These are phyloP conservation scores for Limonius californicus DNA, from an alignment of 1,140 invertebrate genomes.

Conservation along the genomic window DNA sequence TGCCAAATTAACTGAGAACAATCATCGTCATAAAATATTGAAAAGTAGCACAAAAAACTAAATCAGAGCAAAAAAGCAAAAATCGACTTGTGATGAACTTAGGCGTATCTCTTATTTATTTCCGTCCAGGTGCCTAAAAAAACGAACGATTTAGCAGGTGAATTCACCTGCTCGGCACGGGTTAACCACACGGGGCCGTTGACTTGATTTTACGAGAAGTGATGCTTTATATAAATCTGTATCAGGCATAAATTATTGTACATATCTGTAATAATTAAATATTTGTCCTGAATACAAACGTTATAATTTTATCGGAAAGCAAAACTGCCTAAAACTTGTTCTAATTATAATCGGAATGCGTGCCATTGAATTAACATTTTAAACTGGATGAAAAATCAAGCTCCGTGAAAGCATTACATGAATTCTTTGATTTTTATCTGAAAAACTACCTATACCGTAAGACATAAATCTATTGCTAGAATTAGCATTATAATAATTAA, in stretches of 20 bases:
- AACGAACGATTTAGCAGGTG: constrained; percentile 11
- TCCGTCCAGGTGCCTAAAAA: constrained; percentile 10
- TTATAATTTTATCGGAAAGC: too few species aligned
- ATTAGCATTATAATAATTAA: too few species aligned
- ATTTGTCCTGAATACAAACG: too few species aligned
- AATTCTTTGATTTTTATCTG: too few species aligned
- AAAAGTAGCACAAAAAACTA: not conserved
- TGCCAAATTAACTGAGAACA: not conserved
- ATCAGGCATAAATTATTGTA: not conserved
- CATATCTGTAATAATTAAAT: not conserved
- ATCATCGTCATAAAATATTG: not conserved
- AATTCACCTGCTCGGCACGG: constrained; percentile 14
- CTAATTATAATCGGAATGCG: too few species aligned
- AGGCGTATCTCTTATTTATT: constrained; percentile 6
- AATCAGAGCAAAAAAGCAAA: not conserved
- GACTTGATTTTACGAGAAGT: constrained; percentile 10
- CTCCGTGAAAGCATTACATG: too few species aligned
- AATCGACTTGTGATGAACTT: not conserved
- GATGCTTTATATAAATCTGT: not conserved
- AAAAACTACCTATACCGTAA: too few species aligned
- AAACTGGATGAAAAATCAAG: too few species aligned
- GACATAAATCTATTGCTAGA: too few species aligned
- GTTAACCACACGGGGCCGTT: constrained; percentile 7
- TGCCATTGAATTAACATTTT: too few species aligned
- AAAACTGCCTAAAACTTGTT: too few species aligned